Base-by-base conservation (phyloP, 2,797 vertebrate genomes). In the Crocodylus rhombifer region DNA sequence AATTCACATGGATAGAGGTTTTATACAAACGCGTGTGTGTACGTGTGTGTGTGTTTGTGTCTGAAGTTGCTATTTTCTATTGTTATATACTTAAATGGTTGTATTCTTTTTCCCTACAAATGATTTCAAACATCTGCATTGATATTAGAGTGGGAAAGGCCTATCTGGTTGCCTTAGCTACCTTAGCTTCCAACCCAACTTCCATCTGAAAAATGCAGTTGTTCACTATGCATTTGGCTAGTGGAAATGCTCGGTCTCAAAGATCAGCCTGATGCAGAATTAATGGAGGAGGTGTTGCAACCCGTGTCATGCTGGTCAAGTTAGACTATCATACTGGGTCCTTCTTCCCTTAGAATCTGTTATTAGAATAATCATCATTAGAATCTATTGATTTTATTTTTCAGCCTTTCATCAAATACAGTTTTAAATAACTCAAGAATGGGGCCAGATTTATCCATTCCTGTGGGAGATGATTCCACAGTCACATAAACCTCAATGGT, bases 1-100 rank as follows among this genome's bases (percentile, higher is more conserved):
- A 96, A 92, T 95, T 96, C 97, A 96, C 84, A 80, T 90, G 89
- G 95, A 93, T 96, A 93, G 93, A 80, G 80, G 94, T 93, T 93
- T 51, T 51, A 51, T 51, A 51, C 42, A 97, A 77, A 88, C 33
- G 33, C 6, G 33, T 36, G 33, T 13, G 6, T 86, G 30, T 30
- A 30, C 30, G 30, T 30, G 64, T 83, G 18, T 36, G n/a, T 64
- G 76, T 74, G 77, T 81, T 86, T 90, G 92, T 93, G 25, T 14
- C 15, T 84, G 87, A 95, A 69, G 90, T 96, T 91, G 96, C 93
- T 94, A 76, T 95, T 92, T 89, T 69, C 63, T 58, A 69, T 3
- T 63, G 42, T 51, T 73, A 82, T 92, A 61, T 76, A 28, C 76
- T 96, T 77, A 94, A 92, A 92, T 86, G 2, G 90, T 93, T 95